Evolutionary conservation across 2,888 invertebrate genomes (phyloP).

Genomic region (Tetropium fuscum): DNA sequence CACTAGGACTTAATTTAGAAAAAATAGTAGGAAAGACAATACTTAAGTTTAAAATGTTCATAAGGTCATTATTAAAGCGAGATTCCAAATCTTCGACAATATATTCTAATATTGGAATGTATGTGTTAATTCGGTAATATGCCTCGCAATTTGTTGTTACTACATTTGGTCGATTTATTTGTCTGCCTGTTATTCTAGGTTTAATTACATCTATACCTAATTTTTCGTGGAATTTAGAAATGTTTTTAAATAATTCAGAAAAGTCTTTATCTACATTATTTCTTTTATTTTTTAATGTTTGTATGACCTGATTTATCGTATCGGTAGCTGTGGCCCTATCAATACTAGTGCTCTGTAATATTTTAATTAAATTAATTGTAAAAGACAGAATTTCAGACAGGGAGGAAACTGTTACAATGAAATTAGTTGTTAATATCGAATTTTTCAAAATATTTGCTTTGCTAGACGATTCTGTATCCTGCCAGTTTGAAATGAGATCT

Average conservation of each 20-base stretch:
- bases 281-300: neutral
- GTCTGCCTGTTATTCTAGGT: no score
- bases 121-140: no score
- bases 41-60: no score
- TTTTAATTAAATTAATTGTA: neutral
- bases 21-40: neutral
- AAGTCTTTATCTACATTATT: neutral
- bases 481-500: neutral
- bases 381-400: neutral
- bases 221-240: no score
- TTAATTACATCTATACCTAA: neutral
- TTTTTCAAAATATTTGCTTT: neutral
- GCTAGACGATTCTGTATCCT: neutral
- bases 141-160: no score
- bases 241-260: neutral
- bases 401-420: neutral
- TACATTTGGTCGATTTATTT: no score
- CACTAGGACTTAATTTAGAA: neutral
- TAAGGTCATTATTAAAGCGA: no score
- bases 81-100: no score
- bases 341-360: neutral
- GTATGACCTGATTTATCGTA: neutral
- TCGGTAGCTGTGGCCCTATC: no score
- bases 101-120: no score
- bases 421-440: neutral